Base-by-base conservation (phyloP, 1,140 invertebrate species). In the Drosophila ananassae region DNA sequence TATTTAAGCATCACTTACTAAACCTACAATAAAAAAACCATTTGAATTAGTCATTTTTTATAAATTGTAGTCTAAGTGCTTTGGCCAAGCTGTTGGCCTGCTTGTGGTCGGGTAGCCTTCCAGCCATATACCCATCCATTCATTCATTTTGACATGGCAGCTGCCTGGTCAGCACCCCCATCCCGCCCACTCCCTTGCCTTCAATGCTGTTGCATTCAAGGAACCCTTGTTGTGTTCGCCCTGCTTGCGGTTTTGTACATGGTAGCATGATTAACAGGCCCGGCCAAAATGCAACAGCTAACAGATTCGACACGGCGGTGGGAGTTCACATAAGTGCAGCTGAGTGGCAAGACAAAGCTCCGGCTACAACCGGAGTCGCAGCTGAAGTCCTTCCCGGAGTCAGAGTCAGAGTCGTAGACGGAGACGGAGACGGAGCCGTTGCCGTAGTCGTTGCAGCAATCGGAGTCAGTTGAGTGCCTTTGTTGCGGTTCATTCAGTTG, bases 91-190 rank as follows among this genome's bases (percentile, higher is more conserved):
- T 74, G 58, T 77, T 76, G 73, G 73, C 59, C 73, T 81, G 78
- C 67, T 78, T 87, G 82, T 63, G 82, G 81, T 75, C 58, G 53
- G 47, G 47, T 77, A 60, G 37, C 71, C 48, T 50, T 24, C 57
- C 24, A 62, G 22, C 34, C 64, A 67, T 69, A 54, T 61, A 67
- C 58, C 59, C 63, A 87, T 74, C 55, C 77, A 78, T 74, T 85
- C 77, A 81, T 84, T 79, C 80, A 73, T 72, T 73, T 87, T 67
- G 64, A 71, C 78, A 87, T 87, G 83, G 81, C 82, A 82, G 82
- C 73, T 78, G 82, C 61, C 62, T 74, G 68, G 68, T 74, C 56
- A 73, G 46, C 52, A 22, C 9, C 9, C n/a, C 24, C 50, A 6
- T 13, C 6, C 13, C 61, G 51, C 21, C 17, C 17, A 17, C 17